phyloP scores from a whole-genome alignment of 2,888 invertebrate species.

The Tinea trinotella region DNA sequence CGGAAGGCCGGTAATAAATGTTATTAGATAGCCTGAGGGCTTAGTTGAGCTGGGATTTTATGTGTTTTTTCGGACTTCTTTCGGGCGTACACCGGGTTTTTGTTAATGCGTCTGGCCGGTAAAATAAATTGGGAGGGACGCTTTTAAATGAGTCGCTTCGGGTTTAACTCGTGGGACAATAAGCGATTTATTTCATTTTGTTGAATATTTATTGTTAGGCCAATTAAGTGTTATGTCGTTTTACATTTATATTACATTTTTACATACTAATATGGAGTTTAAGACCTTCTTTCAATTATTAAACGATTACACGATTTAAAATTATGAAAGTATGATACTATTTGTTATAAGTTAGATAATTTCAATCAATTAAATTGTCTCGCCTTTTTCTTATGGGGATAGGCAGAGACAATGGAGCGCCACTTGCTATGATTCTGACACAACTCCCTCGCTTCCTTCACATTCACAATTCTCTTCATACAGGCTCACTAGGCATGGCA shows the following conservation, averaged over 20 bases:
- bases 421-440: too few species aligned
- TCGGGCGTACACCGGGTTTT: slow-evolving; percentile 44
- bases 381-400: too few species aligned
- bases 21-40: slow-evolving; percentile 71
- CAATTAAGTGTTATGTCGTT: neutral
- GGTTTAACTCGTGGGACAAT: slow-evolving; percentile 26
- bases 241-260: neutral
- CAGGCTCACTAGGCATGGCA: too few species aligned
- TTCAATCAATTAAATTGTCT: too few species aligned
- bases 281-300: too few species aligned
- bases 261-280: neutral
- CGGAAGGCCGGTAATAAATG: slow-evolving; percentile 65
- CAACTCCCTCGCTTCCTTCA: too few species aligned
- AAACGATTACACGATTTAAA: too few species aligned
- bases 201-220: slow-evolving; percentile 9
- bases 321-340: too few species aligned
- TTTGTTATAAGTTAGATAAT: too few species aligned
- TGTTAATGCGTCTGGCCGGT: slow-evolving; percentile 68
- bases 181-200: slow-evolving; percentile 14
- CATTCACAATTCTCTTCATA: too few species aligned
- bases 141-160: slow-evolving; percentile 38
- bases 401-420: too few species aligned
- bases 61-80: slow-evolving; percentile 56
- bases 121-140: slow-evolving; percentile 57
- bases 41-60: slow-evolving; percentile 56